These are phyloP conservation scores for Dissostichus mawsoni DNA, from an alignment of 2,113 vertebrate genomes.

Conservation along the genomic window DNA sequence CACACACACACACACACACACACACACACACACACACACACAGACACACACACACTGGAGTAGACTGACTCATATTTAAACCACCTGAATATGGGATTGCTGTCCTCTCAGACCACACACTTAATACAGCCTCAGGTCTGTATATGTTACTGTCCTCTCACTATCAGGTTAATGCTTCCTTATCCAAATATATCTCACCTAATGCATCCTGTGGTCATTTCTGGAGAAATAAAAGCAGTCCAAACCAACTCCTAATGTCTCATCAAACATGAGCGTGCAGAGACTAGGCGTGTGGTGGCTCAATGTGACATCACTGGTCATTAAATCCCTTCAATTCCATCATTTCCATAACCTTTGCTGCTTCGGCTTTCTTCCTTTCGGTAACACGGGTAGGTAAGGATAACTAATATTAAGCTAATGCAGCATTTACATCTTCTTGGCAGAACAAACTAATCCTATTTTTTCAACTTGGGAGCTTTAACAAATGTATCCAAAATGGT, in stretches of 20 bases:
- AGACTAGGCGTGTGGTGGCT: constrained; percentile 15
- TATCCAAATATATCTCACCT: constrained; percentile 74
- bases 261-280: constrained; percentile 42
- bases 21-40: constrained; percentile 3
- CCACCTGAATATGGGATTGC: constrained; percentile 55
- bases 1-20: not conserved
- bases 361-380: too few species aligned
- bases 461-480: not conserved
- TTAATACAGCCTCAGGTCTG: constrained; percentile 61
- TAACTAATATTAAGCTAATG: too few species aligned
- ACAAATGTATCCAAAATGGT: not conserved
- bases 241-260: constrained; percentile 54
- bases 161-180: constrained; percentile 75
- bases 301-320: constrained; percentile 39
- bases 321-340: not conserved
- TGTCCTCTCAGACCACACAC: constrained; percentile 51
- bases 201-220: constrained; percentile 83
- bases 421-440: too few species aligned
- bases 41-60: not conserved
- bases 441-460: too few species aligned
- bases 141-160: constrained; percentile 53
- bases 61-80: constrained; percentile 60
- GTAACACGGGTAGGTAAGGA: too few species aligned
- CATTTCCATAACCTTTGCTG: too few species aligned
- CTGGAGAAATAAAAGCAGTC: constrained; percentile 56